Evolutionary conservation across 2,113 vertebrate genomes (phyloP).

Genomic region (Rutilus rutilus): DNA sequence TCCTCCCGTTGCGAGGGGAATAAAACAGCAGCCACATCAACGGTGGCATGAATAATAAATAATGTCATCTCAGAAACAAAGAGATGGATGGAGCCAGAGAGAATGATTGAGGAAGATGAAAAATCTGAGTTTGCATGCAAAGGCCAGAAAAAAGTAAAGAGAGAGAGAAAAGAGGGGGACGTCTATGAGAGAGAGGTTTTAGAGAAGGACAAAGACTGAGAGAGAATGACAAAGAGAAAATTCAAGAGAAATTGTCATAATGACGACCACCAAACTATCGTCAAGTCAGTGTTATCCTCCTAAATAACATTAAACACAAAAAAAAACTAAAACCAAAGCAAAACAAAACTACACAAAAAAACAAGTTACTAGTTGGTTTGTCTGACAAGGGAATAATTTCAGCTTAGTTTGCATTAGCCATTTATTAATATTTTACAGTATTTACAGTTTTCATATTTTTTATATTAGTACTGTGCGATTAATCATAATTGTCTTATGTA

Average conservation of each 20-base stretch:
- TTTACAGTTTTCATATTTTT: no score
- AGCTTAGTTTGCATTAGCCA: no score
- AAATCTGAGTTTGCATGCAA: constrained; percentile 14
- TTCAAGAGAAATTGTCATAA: background rate
- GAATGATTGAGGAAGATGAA: constrained; percentile 24
- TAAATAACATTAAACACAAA: background rate
- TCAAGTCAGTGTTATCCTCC: background rate
- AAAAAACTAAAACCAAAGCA: background rate
- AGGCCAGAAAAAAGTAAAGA: constrained; percentile 18
- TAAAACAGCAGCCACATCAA: constrained; percentile 31
- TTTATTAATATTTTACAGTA: no score
- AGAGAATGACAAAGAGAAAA: background rate
- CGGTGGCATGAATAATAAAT: constrained; percentile 45
- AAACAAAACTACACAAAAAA: background rate
- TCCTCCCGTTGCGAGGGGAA: constrained; percentile 8
- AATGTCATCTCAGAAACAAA: constrained; percentile 38
- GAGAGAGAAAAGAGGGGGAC: constrained; percentile 20
- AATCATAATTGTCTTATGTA: no score
- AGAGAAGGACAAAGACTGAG: background rate
- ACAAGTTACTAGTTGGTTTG: background rate
- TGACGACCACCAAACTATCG: background rate
- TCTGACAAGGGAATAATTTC: background rate
- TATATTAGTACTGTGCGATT: no score
- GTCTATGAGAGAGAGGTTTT: background rate
- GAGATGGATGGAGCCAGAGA: constrained; percentile 15